These are phyloP conservation scores for Fringilla coelebs DNA, from an alignment of 2,797 vertebrate species.

Conservation along the genomic window DNA sequence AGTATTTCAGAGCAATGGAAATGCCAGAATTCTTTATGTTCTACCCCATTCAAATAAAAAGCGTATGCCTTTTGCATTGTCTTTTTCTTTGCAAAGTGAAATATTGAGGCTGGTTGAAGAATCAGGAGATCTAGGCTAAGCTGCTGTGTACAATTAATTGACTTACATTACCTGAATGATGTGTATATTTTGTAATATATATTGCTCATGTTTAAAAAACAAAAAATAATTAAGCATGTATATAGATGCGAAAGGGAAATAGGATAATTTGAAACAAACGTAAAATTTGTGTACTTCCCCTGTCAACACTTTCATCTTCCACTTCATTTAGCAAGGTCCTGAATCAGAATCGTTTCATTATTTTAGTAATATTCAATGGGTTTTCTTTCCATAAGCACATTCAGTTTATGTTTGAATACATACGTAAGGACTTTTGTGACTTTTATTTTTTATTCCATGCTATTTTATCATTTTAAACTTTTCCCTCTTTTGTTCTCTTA, in stretches of 20 bases:
- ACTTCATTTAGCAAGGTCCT: neutral
- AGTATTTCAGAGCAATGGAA: neutral
- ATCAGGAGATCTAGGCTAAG: neutral
- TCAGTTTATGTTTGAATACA: neutral
- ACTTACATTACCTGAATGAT: neutral
- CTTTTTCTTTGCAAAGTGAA: neutral
- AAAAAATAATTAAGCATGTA: neutral
- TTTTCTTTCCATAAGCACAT: neutral
- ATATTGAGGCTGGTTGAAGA: neutral
- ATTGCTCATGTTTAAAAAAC: neutral
- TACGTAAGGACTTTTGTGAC: neutral
- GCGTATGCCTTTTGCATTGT: neutral
- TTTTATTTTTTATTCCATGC: neutral
- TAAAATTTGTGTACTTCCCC: neutral
- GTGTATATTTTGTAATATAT: neutral
- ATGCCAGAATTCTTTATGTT: neutral
- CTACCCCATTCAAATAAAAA: neutral
- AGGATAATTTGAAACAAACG: neutral
- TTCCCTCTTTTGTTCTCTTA: neutral
- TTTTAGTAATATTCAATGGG: neutral
- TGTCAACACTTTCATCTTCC: neutral
- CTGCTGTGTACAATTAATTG: neutral
- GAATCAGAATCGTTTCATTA: neutral
- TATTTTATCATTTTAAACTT: neutral
- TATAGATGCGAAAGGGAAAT: neutral